Base-by-base conservation (phyloP, 1,140 invertebrate species). In the Leguminivora glycinivorella region DNA sequence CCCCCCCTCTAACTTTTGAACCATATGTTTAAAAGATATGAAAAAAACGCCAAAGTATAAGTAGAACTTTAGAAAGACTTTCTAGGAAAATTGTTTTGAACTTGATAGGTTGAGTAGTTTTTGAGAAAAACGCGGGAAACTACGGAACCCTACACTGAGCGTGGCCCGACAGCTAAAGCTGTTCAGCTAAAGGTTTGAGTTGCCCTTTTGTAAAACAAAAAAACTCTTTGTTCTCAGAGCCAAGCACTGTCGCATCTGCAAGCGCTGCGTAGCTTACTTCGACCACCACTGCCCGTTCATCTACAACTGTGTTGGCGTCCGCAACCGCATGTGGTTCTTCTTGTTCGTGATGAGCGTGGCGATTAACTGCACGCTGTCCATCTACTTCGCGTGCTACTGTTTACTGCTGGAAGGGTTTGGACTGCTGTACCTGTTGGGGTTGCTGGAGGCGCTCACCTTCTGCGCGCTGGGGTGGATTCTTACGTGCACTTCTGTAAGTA, bases 241-340 rank as follows among this genome's bases (percentile, higher is more conserved):
- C 0, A 98, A 98, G 89, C 98, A 98, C 86, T 98, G 98, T 80
- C 93, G 97, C 52, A 95, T 97, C 56, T 98, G 98, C 87, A 97
- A 98, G 82, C 94, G 97, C 73, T 99, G 97, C 85, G 96, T 98
- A 1, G 95, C 95, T 0, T 96, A 97, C 83, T 98, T 98, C 79
- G 98, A 99, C 84, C 98, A 99, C 88, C 98, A 99, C 80, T 99
- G 98, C 84, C 97, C 97, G 0, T 98, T 98, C 82, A 97, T 99
- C 75, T 97, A 98, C 85, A 98, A 98, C 83, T 99, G 98, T 87
- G 96, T 99, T 9, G 96, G 96, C 2, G 88, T 97, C 19, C 93
- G 94, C 52, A 97, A 97, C 84, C 93, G 96, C 82, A 96, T 96
- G 92, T 98, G 97, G 97, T 98, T 98, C 89, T 96, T 97, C 85